Evolutionary conservation across 1,140 invertebrate genomes (phyloP).

Genomic region (Dolichoris vasculosae): DNA sequence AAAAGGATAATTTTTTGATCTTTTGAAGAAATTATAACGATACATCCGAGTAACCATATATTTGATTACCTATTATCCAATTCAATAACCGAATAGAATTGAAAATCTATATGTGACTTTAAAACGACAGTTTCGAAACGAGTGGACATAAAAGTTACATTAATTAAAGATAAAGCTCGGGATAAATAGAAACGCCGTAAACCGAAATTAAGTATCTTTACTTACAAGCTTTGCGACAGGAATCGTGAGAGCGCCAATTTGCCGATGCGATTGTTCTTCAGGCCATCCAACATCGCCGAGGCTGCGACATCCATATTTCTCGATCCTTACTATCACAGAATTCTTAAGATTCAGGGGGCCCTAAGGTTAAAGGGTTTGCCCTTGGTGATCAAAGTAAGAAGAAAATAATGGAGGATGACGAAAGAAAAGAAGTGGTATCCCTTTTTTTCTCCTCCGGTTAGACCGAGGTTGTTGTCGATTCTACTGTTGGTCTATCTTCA

Average conservation of each 20-base stretch:
- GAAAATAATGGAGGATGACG: background rate
- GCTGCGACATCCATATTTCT: conserved; percentile 74
- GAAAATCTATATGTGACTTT: background rate
- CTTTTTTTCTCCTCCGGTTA: background rate
- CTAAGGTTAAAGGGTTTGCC: background rate
- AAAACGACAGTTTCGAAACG: background rate
- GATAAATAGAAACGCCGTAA: background rate
- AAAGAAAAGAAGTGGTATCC: background rate
- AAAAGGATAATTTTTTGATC: no score
- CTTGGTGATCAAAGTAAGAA: background rate
- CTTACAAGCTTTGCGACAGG: conserved; percentile 84
- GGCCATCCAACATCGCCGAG: conserved; percentile 81
- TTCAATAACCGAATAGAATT: background rate
- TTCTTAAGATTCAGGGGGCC: background rate
- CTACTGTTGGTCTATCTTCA: background rate
- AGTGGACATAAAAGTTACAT: background rate
- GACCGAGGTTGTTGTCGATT: background rate
- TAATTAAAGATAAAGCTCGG: background rate
- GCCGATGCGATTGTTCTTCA: conserved; percentile 82
- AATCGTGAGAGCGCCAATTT: conserved; percentile 82
- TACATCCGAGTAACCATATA: no score
- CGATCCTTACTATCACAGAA: background rate
- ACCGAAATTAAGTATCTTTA: conserved; percentile 61
- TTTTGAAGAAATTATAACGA: no score
- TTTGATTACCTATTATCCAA: no score